These are phyloP conservation scores for Philaenus spumarius DNA, from an alignment of 1,140 invertebrate genomes.

Conservation along the genomic window DNA sequence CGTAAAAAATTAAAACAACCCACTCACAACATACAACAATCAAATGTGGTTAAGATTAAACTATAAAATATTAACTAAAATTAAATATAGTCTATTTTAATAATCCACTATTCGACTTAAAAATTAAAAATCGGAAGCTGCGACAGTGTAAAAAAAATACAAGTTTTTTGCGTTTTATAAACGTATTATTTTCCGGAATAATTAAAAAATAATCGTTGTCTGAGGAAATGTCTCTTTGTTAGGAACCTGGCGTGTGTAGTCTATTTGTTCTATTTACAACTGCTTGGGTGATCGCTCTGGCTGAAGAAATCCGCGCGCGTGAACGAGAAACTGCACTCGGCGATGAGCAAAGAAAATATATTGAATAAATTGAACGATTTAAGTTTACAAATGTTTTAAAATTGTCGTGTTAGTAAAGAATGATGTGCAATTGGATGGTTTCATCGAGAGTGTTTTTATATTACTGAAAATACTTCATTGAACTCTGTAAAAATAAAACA, in stretches of 20 bases:
- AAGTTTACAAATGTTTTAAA: too few species aligned
- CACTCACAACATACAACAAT: conserved; percentile 1
- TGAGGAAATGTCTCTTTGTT: background rate
- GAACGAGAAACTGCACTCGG: too few species aligned
- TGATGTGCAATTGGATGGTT: too few species aligned
- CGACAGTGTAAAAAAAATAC: background rate
- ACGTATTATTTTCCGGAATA: too few species aligned
- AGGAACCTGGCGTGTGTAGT: background rate
- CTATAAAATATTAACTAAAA: conserved; percentile 6
- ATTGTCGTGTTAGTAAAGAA: too few species aligned
- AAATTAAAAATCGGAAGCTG: conserved; percentile 14
- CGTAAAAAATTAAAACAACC: conserved; percentile 6
- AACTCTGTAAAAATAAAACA: too few species aligned
- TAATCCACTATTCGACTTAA: conserved; percentile 13
- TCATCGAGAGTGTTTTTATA: too few species aligned
- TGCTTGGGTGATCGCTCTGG: background rate
- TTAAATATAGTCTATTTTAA: conserved; percentile 12
- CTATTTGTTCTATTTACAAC: background rate
- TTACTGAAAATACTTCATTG: too few species aligned
- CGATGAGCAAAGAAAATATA: too few species aligned
- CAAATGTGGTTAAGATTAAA: conserved; percentile 7
- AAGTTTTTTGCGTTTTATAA: background rate
- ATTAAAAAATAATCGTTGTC: background rate
- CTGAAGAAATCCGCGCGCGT: background rate
- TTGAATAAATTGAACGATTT: too few species aligned